Base-by-base conservation (phyloP, 2,113 vertebrate genomes). In the Thunnus thynnus region DNA sequence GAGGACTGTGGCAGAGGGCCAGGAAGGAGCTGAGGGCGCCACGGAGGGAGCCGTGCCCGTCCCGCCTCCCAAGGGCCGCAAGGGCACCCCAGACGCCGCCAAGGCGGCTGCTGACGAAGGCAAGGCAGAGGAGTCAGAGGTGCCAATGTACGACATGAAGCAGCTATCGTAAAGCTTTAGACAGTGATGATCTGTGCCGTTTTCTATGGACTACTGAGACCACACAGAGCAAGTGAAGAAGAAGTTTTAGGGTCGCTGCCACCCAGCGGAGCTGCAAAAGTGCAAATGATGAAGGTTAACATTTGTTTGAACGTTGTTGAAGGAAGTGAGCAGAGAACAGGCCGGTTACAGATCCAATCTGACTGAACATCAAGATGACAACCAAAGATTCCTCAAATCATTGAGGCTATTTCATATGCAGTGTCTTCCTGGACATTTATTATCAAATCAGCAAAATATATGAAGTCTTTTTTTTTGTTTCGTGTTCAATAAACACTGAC, bases 111-210 rank as follows among this genome's bases (percentile, higher is more conserved):
- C 58, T 1, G 94, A 93, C 27, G 95, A 96, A 75, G 92, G 87
- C 60, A 96, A 95, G 72, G 94, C 91, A 16, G 96, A 95, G 32
- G 94, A 95, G 81, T 92, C 96, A 0, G 96, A 97, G 63, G 94
- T 95, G 30, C 94, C 93, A 0, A 92, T 94, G 89, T 93, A 98
- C 76, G 97, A 98, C 92, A 96, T 99, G 92, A 99, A 99, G 91
- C 96, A 96, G 86, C 94, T 96, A 2, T 95, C 94, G 0, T 97
- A 95, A 92, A 83, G 25, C 52, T 48, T 3, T 10, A 41, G 80
- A 58, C 65, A 25, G 50, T 4, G n/a, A 25, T 4, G 13, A 76
- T 52, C 65, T 18, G 80, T 1, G 10, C 46, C 20, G 17, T 22
- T 82, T 78, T 54, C 57, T 76, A 78, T 80, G 86, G 79, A 85